Evolutionary conservation across 2,888 invertebrate species (phyloP), one percentile per base, ranked within the genome.

Genomic region (Molanna angustata): DNA sequence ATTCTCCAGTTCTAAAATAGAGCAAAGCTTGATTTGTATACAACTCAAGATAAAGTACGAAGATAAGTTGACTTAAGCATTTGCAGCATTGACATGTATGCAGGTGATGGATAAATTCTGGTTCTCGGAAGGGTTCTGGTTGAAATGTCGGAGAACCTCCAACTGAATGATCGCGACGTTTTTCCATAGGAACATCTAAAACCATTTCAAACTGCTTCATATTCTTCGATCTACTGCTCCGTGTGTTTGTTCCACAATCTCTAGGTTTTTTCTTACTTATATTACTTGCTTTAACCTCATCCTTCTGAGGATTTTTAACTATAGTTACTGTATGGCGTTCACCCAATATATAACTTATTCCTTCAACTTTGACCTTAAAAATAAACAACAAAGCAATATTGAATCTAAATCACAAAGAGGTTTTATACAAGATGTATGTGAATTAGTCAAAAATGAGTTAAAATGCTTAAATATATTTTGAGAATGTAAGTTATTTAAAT

Each of bases 351-450:
- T 56, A 58, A 14, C 47, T 32, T 41, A 58, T 45, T 9, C 53
- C 50, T 39, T 58, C 51, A 32, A 58, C 14, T 56, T 58, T 58
- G 13, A 58, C 58, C 57, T 58, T 11, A 11, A 58, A 57, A 39
- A 21, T 6, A 51, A 32, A 37, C n/a, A n/a, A n/a, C n/a, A n/a
- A n/a, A n/a, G n/a, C n/a, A n/a, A n/a, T n/a, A n/a, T n/a, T n/a
- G n/a, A n/a, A n/a, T n/a, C n/a, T n/a, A n/a, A n/a, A n/a, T n/a
- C n/a, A n/a, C n/a, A n/a, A n/a, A n/a, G n/a, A n/a, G n/a, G n/a
- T n/a, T n/a, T n/a, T n/a, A n/a, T n/a, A n/a, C n/a, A n/a, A n/a
- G n/a, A n/a, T n/a, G n/a, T n/a, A n/a, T n/a, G n/a, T n/a, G n/a
- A n/a, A n/a, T n/a, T n/a, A n/a, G n/a, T n/a, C n/a, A n/a, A n/a